These are phyloP conservation scores for Melanerpes formicivorus DNA, from an alignment of 2,113 vertebrate species.

Conservation along the genomic window DNA sequence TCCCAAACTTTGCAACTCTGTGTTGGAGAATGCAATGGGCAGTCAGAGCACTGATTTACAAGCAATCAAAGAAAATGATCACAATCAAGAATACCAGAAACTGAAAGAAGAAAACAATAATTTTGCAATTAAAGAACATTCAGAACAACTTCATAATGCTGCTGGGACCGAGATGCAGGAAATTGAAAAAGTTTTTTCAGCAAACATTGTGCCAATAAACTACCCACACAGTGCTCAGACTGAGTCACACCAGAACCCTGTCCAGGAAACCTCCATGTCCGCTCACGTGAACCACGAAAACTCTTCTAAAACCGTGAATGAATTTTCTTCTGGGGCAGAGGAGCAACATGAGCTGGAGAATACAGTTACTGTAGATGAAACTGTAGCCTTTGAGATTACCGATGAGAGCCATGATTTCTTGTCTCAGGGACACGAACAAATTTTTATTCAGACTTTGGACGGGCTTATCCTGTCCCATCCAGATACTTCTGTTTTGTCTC, in stretches of 20 bases:
- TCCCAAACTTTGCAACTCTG: neutral
- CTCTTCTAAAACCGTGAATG: neutral
- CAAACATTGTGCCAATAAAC: neutral
- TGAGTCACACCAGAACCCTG: neutral
- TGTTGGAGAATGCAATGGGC: neutral
- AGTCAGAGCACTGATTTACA: neutral
- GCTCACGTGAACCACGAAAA: neutral
- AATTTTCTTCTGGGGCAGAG: neutral
- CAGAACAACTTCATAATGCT: slow-evolving; percentile 22
- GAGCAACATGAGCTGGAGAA: neutral
- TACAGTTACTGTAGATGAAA: slow-evolving; percentile 11
- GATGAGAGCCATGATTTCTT: slow-evolving; percentile 61
- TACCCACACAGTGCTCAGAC: neutral
- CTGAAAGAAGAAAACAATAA: neutral
- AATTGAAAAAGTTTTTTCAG: slow-evolving; percentile 62
- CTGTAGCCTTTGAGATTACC: slow-evolving; percentile 71
- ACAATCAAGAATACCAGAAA: neutral
- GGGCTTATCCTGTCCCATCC: slow-evolving; percentile 78
- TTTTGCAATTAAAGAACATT: neutral
- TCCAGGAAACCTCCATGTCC: neutral
- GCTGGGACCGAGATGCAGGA: slow-evolving; percentile 53
- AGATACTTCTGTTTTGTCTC: slow-evolving; percentile 68
- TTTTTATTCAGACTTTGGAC: slow-evolving; percentile 82
- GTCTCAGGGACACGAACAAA: slow-evolving; percentile 71
- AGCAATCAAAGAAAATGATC: neutral